Percentiles rank a stretch among this genome's conserved stretches.
Evolutionary conservation across 2,113 vertebrate genomes (phyloP).

Genomic region (Todiramphus chloris): DNA sequence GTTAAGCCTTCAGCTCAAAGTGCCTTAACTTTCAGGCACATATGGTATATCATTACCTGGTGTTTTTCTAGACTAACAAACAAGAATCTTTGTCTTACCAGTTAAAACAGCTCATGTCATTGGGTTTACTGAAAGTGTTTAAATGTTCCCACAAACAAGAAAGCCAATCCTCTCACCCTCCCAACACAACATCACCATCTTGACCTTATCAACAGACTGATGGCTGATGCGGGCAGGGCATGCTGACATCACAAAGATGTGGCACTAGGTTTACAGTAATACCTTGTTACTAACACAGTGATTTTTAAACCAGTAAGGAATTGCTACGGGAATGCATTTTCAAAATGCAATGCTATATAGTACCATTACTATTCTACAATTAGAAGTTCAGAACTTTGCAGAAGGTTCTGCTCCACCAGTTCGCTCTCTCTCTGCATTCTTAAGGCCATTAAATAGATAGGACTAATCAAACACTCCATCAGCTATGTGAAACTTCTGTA

Average conservation of each 20-base stretch:
- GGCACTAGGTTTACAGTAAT: neutral
- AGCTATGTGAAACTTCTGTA: neutral
- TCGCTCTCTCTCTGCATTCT: neutral
- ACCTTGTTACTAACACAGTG: neutral
- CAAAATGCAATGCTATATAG: neutral
- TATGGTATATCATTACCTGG: slow-evolving; percentile 54
- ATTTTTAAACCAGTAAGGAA: neutral
- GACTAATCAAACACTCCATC: neutral
- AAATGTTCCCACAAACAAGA: slow-evolving; percentile 14
- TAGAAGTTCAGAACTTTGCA: neutral
- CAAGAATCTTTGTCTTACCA: slow-evolving; percentile 11
- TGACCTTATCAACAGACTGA: neutral
- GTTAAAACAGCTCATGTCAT: neutral
- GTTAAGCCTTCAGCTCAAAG: slow-evolving; percentile 47
- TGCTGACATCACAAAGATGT: neutral
- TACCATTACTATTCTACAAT: neutral
- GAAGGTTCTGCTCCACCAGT: neutral
- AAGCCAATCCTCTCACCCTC: neutral
- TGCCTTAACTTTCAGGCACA: slow-evolving; percentile 69
- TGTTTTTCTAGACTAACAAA: slow-evolving; percentile 27
- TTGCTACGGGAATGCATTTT: neutral
- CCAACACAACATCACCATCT: neutral
- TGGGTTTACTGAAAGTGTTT: neutral
- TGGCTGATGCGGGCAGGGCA: neutral
- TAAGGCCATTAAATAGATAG: neutral